These are phyloP conservation scores for Ptilodon capucinus DNA, from an alignment of 2,888 invertebrate species.

Conservation along the genomic window DNA sequence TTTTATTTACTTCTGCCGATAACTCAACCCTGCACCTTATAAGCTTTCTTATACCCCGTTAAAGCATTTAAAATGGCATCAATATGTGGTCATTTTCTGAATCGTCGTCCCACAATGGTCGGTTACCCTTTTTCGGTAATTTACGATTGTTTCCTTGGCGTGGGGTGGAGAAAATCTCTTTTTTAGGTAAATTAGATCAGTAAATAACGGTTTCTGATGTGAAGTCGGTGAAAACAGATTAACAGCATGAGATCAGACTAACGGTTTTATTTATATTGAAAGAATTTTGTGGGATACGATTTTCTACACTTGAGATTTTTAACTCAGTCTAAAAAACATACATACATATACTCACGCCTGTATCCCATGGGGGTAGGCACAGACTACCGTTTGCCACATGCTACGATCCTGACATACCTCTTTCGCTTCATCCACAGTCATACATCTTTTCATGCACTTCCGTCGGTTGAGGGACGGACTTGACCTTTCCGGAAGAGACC, in stretches of 20 bases:
- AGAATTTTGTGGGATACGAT: too few species aligned
- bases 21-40: slow-evolving; percentile 22
- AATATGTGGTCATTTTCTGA: slow-evolving; percentile 47
- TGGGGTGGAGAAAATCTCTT: slow-evolving; percentile 41
- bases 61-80: slow-evolving; percentile 36
- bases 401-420: too few species aligned
- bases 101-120: slow-evolving; percentile 47
- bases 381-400: too few species aligned
- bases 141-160: slow-evolving; percentile 46
- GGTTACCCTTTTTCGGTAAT: slow-evolving; percentile 54
- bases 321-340: too few species aligned
- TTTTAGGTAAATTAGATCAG: slow-evolving; percentile 57
- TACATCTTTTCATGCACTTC: too few species aligned
- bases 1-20: not conserved
- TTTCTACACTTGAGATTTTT: too few species aligned
- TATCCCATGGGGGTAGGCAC: too few species aligned
- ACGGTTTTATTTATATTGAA: not conserved
- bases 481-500: too few species aligned
- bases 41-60: slow-evolving; percentile 36
- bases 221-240: slow-evolving; percentile 21
- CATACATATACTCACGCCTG: too few species aligned
- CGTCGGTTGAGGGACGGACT: too few species aligned
- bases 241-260: slow-evolving; percentile 35
- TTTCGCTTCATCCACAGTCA: too few species aligned
- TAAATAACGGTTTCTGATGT: slow-evolving; percentile 44